These are phyloP conservation scores for Dissostichus mawsoni DNA, from an alignment of 2,113 vertebrate species.

Conservation along the genomic window DNA sequence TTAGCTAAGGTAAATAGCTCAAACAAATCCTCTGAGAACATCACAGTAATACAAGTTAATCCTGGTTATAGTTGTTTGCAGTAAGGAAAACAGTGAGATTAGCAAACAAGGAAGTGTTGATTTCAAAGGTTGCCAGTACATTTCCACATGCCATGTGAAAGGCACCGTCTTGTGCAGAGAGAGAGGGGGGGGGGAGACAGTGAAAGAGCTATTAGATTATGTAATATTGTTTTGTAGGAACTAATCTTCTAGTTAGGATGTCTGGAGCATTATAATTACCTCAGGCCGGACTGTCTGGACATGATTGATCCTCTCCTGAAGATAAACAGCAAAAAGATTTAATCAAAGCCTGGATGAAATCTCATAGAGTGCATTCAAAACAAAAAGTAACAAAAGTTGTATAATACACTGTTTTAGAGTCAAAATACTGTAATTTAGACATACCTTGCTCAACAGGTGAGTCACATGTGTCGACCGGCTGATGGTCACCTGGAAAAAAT, in stretches of 20 bases:
- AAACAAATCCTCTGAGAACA: conserved; percentile 3
- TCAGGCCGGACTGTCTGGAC: fast-evolving
- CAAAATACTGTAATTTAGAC: background rate
- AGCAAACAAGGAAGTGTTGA: conserved; percentile 42
- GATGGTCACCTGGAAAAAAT: background rate
- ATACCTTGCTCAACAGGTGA: background rate
- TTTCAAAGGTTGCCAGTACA: background rate
- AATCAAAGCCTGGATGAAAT: background rate
- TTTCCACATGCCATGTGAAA: no score
- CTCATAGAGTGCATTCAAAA: background rate
- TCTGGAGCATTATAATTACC: background rate
- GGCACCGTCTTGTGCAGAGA: background rate
- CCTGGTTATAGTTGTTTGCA: background rate
- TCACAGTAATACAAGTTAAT: conserved; percentile 6
- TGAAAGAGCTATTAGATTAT: background rate
- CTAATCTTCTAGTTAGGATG: background rate
- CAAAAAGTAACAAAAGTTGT: fast-evolving
- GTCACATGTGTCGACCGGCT: fast-evolving
- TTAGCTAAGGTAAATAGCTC: fast-evolving
- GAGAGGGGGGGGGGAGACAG: background rate
- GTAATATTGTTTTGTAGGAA: background rate
- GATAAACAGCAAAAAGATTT: background rate
- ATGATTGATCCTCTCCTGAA: fast-evolving
- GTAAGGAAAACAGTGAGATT: fast-evolving
- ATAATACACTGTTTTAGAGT: background rate